A percentile compares a stretch with the other conserved stretches of the same genome.
Evolutionary conservation across 2,113 vertebrate species (phyloP).

Genomic region (Microtus ochrogaster): DNA sequence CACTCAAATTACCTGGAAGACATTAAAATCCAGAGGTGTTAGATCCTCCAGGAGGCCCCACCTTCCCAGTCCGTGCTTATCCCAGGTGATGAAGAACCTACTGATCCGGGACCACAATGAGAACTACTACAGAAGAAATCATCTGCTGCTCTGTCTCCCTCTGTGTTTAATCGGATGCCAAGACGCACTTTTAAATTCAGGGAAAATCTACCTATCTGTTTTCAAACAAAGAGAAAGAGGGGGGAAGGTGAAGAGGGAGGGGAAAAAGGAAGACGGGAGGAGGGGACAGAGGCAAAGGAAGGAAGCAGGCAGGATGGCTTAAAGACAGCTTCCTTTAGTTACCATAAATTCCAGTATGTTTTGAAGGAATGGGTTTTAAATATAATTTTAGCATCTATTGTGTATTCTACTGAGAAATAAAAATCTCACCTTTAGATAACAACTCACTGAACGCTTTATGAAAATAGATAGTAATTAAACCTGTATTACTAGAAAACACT

Average conservation of each 20-base stretch:
- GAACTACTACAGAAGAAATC: not conserved
- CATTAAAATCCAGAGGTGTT: not conserved
- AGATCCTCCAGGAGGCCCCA: not conserved
- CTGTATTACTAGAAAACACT: not conserved
- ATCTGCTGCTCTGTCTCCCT: not conserved
- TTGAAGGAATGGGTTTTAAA: conserved; percentile 41
- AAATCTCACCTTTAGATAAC: conserved; percentile 53
- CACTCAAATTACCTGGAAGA: not conserved
- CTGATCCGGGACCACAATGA: not conserved
- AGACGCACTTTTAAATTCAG: conserved; percentile 36
- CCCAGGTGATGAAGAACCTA: not conserved
- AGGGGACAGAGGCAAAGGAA: not conserved
- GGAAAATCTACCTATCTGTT: not conserved
- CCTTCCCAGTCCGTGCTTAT: not conserved
- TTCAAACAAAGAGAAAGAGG: not conserved
- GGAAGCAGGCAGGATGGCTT: not conserved
- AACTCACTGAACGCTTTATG: not conserved
- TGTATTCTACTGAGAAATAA: conserved; percentile 40
- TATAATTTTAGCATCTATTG: not conserved
- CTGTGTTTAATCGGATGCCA: not conserved
- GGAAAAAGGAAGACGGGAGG: not conserved
- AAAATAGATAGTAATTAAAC: conserved; percentile 3
- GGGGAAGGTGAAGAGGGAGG: too few species aligned
- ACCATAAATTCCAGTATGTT: not conserved
- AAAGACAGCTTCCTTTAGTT: not conserved